A percentile compares a stretch with the other conserved stretches of the same genome.
These are phyloP conservation scores for Embiotoca jacksoni DNA, from an alignment of 2,113 vertebrate species.

Conservation along the genomic window DNA sequence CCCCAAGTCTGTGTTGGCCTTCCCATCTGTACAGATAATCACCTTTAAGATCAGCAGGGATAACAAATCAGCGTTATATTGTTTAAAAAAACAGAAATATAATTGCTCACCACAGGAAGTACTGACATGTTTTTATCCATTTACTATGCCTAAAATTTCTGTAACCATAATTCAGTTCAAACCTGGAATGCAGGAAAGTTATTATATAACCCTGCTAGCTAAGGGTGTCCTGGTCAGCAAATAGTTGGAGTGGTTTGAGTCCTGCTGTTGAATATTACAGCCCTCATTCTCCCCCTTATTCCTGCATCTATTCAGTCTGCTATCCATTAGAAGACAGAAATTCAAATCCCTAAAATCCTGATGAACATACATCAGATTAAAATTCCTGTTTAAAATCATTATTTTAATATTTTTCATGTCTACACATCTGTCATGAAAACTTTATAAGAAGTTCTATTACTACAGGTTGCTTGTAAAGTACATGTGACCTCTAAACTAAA, in stretches of 20 bases:
- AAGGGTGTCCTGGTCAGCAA: not conserved
- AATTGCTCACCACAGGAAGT: too few species aligned
- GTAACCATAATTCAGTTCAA: not conserved
- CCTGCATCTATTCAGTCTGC: not conserved
- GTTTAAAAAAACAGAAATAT: not conserved
- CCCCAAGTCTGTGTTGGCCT: slow-evolving; percentile 83
- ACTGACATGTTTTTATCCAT: too few species aligned
- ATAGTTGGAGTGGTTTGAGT: not conserved
- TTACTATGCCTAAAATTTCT: too few species aligned
- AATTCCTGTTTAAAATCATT: too few species aligned
- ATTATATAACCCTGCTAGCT: not conserved
- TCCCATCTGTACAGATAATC: slow-evolving; percentile 86
- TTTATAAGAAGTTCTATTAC: too few species aligned
- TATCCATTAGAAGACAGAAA: not conserved
- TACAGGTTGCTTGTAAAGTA: too few species aligned
- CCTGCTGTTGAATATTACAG: not conserved
- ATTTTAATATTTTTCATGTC: not conserved
- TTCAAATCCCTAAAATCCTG: not conserved
- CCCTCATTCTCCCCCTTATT: not conserved
- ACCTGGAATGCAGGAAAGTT: not conserved
- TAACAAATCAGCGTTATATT: slow-evolving; percentile 20
- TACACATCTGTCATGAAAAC: not conserved
- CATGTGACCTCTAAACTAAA: too few species aligned
- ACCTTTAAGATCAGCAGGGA: slow-evolving; percentile 76
- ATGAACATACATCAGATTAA: not conserved